phyloP scores from a whole-genome alignment of 2,797 vertebrate species.

The Tiaroga cobitis region DNA sequence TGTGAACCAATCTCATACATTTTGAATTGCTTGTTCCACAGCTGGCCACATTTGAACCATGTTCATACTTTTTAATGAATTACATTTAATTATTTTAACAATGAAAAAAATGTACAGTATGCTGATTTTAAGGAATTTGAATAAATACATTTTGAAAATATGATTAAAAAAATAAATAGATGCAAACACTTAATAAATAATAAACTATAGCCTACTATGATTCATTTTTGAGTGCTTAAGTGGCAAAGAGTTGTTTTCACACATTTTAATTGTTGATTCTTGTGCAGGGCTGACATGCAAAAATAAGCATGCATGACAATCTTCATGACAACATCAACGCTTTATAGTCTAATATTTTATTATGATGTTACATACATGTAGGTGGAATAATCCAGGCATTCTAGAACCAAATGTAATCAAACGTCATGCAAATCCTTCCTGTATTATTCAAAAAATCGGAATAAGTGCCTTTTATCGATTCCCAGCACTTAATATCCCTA shows the following conservation, averaged over 20 bases:
- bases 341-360: slow-evolving; percentile 13
- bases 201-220: background rate
- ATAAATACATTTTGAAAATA: background rate
- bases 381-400: background rate
- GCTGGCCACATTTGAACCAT: background rate
- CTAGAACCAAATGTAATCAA: background rate
- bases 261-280: background rate
- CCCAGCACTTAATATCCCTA: too few relatives aligned
- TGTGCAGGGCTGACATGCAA: background rate
- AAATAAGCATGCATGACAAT: background rate
- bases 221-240: background rate
- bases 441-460: background rate
- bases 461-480: background rate
- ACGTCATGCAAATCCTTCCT: background rate
- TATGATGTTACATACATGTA: background rate
- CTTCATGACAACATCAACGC: background rate
- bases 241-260: background rate
- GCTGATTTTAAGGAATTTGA: background rate
- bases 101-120: background rate
- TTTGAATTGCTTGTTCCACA: background rate
- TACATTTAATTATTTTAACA: background rate
- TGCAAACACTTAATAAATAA: background rate
- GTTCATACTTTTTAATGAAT: background rate
- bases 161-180: background rate
- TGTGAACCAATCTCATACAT: background rate